Conservation (phyloP, 53 echinoderm and acorn worm species). For the Actinopyga echinites region DNA sequence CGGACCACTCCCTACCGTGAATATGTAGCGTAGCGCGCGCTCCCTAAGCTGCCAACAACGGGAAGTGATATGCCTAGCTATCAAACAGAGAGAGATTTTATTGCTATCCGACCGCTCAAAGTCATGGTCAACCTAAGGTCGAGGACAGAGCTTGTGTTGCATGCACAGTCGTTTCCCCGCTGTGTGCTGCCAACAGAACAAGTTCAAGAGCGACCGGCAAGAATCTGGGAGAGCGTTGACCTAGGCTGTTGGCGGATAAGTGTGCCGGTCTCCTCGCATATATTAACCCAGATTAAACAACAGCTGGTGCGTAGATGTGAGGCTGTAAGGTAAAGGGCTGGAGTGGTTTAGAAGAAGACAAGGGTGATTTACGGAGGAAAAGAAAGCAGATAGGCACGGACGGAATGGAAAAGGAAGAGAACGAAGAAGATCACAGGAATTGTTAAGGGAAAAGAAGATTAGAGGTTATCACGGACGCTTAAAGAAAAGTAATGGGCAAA, state of each 20-base stretch:
- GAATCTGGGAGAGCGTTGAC: conserved; percentile 34
- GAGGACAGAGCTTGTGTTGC: conserved; percentile 61
- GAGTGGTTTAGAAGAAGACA: no score
- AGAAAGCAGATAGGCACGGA: conserved; percentile 14
- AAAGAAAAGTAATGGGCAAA: neutral
- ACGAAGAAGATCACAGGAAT: conserved; percentile 6
- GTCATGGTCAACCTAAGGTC: conserved; percentile 88
- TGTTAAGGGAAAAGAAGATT: conserved; percentile 6
- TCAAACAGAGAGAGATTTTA: conserved; percentile 41
- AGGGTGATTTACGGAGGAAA: neutral
- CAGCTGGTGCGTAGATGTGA: neutral
- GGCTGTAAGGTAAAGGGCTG: no score
- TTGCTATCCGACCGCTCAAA: conserved; percentile 62
- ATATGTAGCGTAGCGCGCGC: conserved; percentile 12
- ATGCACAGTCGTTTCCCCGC: conserved; percentile 12
- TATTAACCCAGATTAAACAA: conserved; percentile 34
- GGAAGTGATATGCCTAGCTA: conserved; percentile 38
- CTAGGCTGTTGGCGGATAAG: conserved; percentile 14
- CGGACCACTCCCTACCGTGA: conserved; percentile 5
- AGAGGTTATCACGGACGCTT: neutral
- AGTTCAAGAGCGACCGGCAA: conserved; percentile 24
- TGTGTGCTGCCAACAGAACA: neutral
- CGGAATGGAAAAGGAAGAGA: neutral
- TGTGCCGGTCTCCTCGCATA: conserved; percentile 36
- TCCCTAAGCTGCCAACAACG: conserved; percentile 32